Conservation (phyloP, 2,113 vertebrate genomes). For the Phalacrocorax brasilianus region DNA sequence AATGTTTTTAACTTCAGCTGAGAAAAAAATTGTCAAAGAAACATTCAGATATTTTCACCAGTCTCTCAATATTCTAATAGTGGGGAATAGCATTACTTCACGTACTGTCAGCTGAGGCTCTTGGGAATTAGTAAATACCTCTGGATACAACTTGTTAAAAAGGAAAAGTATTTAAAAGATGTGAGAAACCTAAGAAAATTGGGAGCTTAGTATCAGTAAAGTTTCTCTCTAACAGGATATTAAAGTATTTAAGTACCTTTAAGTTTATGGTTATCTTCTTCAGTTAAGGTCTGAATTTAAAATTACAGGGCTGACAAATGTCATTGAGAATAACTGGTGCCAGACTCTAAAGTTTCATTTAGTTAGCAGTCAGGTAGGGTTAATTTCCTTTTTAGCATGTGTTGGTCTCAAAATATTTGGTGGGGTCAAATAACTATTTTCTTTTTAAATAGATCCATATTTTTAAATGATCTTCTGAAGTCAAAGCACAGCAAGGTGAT, state of each 20-base stretch:
- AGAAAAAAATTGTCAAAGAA: not conserved
- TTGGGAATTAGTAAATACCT: not conserved
- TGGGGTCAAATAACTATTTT: not conserved
- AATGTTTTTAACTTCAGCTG: not conserved
- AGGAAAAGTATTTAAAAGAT: not conserved
- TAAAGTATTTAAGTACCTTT: not conserved
- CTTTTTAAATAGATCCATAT: not conserved
- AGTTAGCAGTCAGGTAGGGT: not conserved
- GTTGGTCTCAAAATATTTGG: not conserved
- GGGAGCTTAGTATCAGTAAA: not conserved
- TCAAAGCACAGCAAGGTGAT: not conserved
- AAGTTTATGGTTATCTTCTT: not conserved
- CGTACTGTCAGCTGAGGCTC: not conserved
- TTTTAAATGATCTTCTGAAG: not conserved
- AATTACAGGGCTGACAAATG: not conserved
- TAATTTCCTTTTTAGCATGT: not conserved
- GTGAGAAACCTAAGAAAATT: not conserved
- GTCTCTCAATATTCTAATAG: not conserved
- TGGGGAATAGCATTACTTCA: not conserved
- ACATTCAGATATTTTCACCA: not conserved
- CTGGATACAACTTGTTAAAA: not conserved
- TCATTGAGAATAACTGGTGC: not conserved
- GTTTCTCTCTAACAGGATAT: not conserved
- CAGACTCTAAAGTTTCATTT: not conserved
- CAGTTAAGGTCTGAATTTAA: not conserved